Conservation (phyloP, 2,113 vertebrate species). For the Ammodytes dubius region DNA sequence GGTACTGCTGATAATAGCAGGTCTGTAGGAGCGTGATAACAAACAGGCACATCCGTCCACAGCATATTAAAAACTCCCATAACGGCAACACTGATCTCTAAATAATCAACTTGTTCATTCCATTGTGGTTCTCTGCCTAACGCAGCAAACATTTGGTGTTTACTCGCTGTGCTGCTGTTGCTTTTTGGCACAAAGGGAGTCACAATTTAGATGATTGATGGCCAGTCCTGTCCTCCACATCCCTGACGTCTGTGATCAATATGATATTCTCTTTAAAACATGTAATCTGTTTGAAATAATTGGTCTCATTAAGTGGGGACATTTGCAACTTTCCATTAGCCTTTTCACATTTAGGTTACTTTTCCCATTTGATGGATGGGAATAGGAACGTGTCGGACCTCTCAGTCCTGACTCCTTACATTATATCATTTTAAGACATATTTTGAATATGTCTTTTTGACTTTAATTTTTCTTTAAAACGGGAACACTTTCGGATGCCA, state of each 20-base stretch:
- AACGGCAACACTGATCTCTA: neutral
- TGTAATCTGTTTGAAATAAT: neutral
- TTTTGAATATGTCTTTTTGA: neutral
- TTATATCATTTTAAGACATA: too few relatives aligned
- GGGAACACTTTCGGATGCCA: neutral
- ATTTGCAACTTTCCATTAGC: neutral
- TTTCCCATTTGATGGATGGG: neutral
- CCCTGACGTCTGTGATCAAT: neutral
- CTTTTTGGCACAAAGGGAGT: neutral
- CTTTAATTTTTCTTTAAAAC: neutral
- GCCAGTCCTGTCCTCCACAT: neutral
- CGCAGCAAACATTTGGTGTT: neutral
- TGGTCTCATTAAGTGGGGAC: neutral
- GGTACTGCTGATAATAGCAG: slow-evolving; percentile 45
- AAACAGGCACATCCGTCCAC: neutral
- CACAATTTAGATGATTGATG: neutral
- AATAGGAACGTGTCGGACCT: neutral
- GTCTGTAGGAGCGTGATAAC: slow-evolving; percentile 65
- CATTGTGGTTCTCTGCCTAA: neutral
- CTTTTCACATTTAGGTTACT: neutral
- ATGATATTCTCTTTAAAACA: neutral
- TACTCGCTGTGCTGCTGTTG: neutral
- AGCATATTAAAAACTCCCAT: slow-evolving; percentile 7
- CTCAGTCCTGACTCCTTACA: too few relatives aligned
- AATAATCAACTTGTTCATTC: neutral